Percentiles rank a stretch among this genome's conserved stretches.
Evolutionary conservation across 2,113 vertebrate species (phyloP).

Genomic region (Oreochromis spilurus): DNA sequence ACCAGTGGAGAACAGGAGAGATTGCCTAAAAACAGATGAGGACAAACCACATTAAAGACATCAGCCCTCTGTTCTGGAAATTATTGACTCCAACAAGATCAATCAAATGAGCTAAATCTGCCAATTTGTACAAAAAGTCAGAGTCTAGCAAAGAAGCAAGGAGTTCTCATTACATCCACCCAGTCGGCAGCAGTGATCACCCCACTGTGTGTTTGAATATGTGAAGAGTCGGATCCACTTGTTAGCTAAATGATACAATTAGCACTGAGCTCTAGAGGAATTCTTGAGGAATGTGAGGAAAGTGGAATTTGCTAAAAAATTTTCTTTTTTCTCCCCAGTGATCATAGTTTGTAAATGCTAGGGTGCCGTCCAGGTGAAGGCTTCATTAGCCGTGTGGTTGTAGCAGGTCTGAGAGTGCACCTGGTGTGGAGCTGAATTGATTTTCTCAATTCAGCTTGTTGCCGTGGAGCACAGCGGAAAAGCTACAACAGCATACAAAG

Average conservation of each 20-base stretch:
- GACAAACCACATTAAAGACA: not conserved
- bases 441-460: slow-evolving; percentile 1
- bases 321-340: too few species aligned
- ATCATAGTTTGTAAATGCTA: not conserved
- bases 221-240: not conserved
- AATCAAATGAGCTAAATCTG: not conserved
- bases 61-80: not conserved
- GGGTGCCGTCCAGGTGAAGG: not conserved
- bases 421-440: not conserved
- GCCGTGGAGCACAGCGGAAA: not conserved
- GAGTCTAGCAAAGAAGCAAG: not conserved
- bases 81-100: not conserved
- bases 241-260: not conserved
- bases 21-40: not conserved
- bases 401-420: not conserved
- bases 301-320: not conserved
- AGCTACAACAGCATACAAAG: slow-evolving; percentile 22
- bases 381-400: not conserved
- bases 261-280: not conserved
- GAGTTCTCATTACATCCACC: not conserved
- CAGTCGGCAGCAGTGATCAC: not conserved
- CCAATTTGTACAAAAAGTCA: not conserved
- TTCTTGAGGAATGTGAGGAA: not conserved
- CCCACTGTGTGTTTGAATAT: not conserved
- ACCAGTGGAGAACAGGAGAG: not conserved